phyloP scores from a whole-genome alignment of 2,888 invertebrate species.

The Tetheella fluctuosa region DNA sequence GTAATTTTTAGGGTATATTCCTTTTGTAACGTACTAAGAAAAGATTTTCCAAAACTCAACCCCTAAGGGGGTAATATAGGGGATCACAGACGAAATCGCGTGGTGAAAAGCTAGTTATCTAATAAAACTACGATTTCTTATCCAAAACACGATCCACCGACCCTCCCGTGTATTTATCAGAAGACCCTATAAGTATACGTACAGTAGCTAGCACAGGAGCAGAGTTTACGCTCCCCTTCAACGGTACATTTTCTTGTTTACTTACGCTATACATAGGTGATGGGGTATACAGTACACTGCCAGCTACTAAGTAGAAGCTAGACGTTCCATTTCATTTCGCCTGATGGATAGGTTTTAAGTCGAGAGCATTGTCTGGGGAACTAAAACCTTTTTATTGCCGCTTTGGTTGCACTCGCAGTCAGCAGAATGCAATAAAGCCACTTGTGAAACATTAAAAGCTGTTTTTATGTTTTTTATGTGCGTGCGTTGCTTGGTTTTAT shows the following conservation, averaged over 20 bases:
- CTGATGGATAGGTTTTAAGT: slow-evolving; percentile 55
- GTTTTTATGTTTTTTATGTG: slow-evolving; percentile 36
- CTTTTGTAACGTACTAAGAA: too few relatives aligned
- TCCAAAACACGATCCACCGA: neutral
- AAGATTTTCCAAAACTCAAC: too few relatives aligned
- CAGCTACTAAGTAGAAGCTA: slow-evolving; percentile 24
- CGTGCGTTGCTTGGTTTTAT: slow-evolving; percentile 25
- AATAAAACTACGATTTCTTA: neutral
- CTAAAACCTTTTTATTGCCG: slow-evolving; percentile 44
- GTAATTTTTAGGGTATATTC: too few relatives aligned
- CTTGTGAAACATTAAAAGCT: slow-evolving; percentile 38
- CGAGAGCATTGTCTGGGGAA: slow-evolving; percentile 59
- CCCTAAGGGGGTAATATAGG: too few relatives aligned
- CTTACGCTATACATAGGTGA: neutral
- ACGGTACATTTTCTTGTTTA: slow-evolving; percentile 38
- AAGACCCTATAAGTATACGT: neutral
- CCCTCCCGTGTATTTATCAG: neutral
- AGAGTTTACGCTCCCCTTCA: slow-evolving; percentile 45
- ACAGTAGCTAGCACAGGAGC: slow-evolving; percentile 38
- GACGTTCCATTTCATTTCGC: slow-evolving; percentile 52
- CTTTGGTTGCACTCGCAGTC: slow-evolving; percentile 18
- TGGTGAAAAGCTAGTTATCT: too few relatives aligned
- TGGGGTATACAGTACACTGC: neutral
- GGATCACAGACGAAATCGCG: too few relatives aligned
- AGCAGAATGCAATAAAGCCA: slow-evolving; percentile 42